phyloP scores from a whole-genome alignment of 2,113 vertebrate genomes.

The Turnix velox region DNA sequence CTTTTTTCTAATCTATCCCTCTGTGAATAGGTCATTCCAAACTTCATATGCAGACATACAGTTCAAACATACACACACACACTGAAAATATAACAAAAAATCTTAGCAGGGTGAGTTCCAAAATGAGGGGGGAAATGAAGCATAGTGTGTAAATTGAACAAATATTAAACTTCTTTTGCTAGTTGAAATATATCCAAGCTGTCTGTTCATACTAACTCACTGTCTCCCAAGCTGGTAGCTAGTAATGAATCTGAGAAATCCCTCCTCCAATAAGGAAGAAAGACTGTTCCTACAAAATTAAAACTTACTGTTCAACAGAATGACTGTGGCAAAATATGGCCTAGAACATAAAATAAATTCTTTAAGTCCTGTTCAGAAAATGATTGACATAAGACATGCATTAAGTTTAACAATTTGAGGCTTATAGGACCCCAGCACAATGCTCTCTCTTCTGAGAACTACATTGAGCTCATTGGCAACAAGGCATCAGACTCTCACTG shows the following conservation, averaged over 20 bases:
- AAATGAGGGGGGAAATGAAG: background rate
- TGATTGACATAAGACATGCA: background rate
- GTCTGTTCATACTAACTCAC: background rate
- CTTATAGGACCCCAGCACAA: background rate
- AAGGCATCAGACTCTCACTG: background rate
- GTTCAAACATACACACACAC: background rate
- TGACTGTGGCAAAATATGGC: background rate
- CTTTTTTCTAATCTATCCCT: slow-evolving; percentile 50
- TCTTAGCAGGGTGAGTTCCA: background rate
- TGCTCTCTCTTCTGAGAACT: background rate
- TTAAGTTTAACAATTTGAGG: background rate
- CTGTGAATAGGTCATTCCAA: slow-evolving; percentile 52
- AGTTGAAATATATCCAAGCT: slow-evolving; percentile 16
- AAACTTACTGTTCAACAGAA: slow-evolving; percentile 13
- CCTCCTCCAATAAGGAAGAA: background rate
- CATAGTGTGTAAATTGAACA: background rate
- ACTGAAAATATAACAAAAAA: background rate
- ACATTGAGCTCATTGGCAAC: background rate
- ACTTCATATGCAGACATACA: background rate
- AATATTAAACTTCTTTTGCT: background rate
- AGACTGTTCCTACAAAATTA: slow-evolving; percentile 24
- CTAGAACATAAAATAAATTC: background rate
- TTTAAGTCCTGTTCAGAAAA: background rate
- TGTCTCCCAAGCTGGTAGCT: slow-evolving; percentile 29
- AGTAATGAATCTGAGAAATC: background rate